phyloP scores from a whole-genome alignment of 2,888 invertebrate genomes.

The Xestia sexstrigata region DNA sequence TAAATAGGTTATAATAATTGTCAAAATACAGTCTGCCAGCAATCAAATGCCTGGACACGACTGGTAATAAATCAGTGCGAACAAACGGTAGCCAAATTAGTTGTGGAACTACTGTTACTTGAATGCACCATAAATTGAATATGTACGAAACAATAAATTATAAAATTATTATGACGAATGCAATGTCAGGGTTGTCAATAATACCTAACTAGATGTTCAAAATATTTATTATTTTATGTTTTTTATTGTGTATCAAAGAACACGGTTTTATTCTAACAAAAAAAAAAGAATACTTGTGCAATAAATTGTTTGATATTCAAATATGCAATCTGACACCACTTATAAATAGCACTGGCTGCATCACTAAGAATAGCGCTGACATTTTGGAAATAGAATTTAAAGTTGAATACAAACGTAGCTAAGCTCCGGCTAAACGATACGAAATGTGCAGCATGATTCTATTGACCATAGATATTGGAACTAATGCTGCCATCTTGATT shows the following conservation, averaged over 20 bases:
- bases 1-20: constrained; percentile 39
- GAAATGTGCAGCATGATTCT: background rate
- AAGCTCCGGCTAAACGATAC: background rate
- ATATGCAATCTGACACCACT: constrained; percentile 39
- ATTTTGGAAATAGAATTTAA: constrained; percentile 35
- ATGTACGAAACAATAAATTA: constrained; percentile 53
- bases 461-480: background rate
- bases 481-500: background rate
- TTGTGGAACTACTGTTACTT: constrained; percentile 55
- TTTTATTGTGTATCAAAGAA: background rate
- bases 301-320: constrained; percentile 21
- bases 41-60: constrained; percentile 34
- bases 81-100: constrained; percentile 59
- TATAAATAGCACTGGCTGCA: constrained; percentile 36
- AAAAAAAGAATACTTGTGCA: background rate
- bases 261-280: background rate
- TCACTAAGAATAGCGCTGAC: constrained; percentile 20
- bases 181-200: constrained; percentile 27
- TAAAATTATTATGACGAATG: constrained; percentile 36
- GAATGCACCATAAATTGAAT: constrained; percentile 51
- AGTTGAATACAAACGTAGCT: constrained; percentile 5
- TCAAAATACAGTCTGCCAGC: constrained; percentile 39
- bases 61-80: constrained; percentile 51
- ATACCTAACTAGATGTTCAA: background rate
- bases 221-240: background rate